Base-by-base conservation (phyloP, 1,140 invertebrate genomes). In the Bombyx mandarina region DNA sequence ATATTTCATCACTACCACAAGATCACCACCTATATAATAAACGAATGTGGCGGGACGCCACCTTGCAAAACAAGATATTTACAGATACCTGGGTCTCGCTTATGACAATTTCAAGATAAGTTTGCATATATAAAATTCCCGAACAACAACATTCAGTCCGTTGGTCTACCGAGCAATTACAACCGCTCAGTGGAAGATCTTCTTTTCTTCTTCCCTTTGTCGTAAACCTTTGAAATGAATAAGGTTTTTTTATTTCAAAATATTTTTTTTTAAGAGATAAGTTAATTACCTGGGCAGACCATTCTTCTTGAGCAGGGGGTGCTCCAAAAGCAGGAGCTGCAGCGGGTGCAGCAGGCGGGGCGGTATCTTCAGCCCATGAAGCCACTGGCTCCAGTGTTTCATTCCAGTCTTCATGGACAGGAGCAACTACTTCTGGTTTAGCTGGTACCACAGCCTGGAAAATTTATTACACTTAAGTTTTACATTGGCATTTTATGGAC, bases 341-440 rank as follows among this genome's bases (percentile, higher is more conserved):
- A 7, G 81, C 67, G 12, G 78, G 61, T 6, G 70, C 69, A 1
- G 75, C 58, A 42, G 73, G 63, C 22, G 71, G 71, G 7, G 74
- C 76, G 9, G 74, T 70, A 10, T 82, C 83, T 22, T 86, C 86
- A 10, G 77, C 79, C 75, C 82, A 86, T 3, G 82, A 79, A 8
- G 79, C 66, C 8, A 88, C 83, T 0, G 81, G 76, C 59, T 83
- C 82, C 6, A 75, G 75, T 6, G 75, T 63, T 65, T 83, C 82
- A 45, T 61, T 73, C 68, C 72, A 82, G 54, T 86, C 83, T 57
- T 86, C 81, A 51, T 82, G 82, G 8, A 79, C 79, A 2, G 79
- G 75, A 0, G 76, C 66, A 0, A 80, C 58, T 52, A 76, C 81
- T 35, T 84, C 83, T 8, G 76, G 62, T 60, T 86, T 84, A 8